Base-by-base conservation (phyloP, 2,113 vertebrate species). In the Scartelaos histophorus region DNA sequence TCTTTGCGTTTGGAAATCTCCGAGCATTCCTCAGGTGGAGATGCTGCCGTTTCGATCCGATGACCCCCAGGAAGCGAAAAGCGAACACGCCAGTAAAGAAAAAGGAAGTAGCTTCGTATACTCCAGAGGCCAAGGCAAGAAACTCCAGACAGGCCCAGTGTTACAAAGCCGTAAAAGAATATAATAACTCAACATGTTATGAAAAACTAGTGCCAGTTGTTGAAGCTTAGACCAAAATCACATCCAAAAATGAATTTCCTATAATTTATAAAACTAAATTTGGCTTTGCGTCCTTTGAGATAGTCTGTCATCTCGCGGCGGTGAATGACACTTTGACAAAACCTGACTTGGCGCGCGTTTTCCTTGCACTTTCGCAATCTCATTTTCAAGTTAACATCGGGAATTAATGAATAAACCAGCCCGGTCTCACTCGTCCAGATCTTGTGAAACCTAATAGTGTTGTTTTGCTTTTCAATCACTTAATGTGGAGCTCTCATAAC, bases 391-490 rank as follows among this genome's bases (percentile, higher is more conserved):
- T 13, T 53, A 47, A 74, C 80, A 83, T 79, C 64, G 70, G 79
- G 70, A 77, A 38, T 62, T 75, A 68, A 83, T 83, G 75, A 83
- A 69, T 61, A 78, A 70, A 75, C 56, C 61, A 51, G 25, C 38
- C 72, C 65, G 57, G 70, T 76, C 70, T 60, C 65, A 34, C 57
- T 58, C 56, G 67, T 61, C 71, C 68, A 71, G 80, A 71, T 70
- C 73, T 56, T 46, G 66, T 70, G 67, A 82, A 86, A 84, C 74
- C 62, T 61, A 74, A 87, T 81, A 69, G 74, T 69, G 76, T 81
- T 85, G 87, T 82, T 87, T 64, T 83, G 70, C 75, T 69, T 82
- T 85, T 86, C 67, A 74, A 74, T 80, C 81, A 79, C 70, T 85
- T 74, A 76, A 82, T 87, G 85, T 69, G 45, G 76, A 76, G 47